phyloP scores from a whole-genome alignment of 2,888 invertebrate genomes.

The Philereme transversata region DNA sequence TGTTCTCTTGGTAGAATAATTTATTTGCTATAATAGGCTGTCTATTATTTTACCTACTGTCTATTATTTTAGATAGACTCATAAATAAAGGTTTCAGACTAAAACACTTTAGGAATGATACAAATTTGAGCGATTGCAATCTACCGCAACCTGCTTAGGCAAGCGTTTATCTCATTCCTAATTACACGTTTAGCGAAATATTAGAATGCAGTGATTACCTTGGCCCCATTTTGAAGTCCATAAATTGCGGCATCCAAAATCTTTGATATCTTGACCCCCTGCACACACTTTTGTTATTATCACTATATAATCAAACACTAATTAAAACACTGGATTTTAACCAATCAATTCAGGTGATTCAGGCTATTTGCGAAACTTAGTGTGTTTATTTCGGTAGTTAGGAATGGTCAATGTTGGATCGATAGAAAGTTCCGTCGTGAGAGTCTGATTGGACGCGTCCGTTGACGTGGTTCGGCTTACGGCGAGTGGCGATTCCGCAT shows the following conservation, averaged over 20 bases:
- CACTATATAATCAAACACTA: slow-evolving; percentile 21
- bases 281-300: slow-evolving; percentile 20
- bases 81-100: neutral
- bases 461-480: slow-evolving; percentile 61
- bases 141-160: slow-evolving; percentile 11
- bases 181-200: slow-evolving; percentile 24
- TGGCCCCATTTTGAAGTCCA: slow-evolving; percentile 61
- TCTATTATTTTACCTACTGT: slow-evolving; percentile 2
- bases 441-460: slow-evolving; percentile 74
- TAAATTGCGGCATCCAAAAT: slow-evolving; percentile 40
- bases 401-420: slow-evolving; percentile 50
- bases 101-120: slow-evolving; percentile 7
- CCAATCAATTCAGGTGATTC: slow-evolving; percentile 3
- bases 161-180: slow-evolving; percentile 12
- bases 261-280: slow-evolving; percentile 35
- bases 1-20: slow-evolving; percentile 40
- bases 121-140: slow-evolving; percentile 13
- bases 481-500: slow-evolving; percentile 61
- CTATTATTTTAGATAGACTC: slow-evolving; percentile 11
- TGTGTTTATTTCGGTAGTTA: slow-evolving; percentile 26
- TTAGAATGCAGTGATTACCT: slow-evolving; percentile 56
- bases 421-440: slow-evolving; percentile 69
- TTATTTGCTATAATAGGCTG: slow-evolving; percentile 17
- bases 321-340: slow-evolving; percentile 6
- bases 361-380: slow-evolving; percentile 2